phyloP scores from a whole-genome alignment of 2,797 vertebrate genomes.

The Balearica regulorum region DNA sequence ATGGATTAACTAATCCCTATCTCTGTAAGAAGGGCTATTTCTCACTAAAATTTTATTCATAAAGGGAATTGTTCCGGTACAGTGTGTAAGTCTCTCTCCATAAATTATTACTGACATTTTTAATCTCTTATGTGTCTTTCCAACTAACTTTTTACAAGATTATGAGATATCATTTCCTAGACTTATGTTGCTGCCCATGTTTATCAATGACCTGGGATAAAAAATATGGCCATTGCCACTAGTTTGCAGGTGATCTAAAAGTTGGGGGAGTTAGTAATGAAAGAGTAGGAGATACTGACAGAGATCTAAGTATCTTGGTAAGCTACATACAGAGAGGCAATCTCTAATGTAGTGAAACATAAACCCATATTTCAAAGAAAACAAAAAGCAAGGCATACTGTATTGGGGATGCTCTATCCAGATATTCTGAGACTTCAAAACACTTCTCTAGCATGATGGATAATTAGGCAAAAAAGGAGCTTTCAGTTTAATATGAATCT shows the following conservation, averaged over 20 bases:
- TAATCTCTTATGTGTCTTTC: not conserved
- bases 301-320: not conserved
- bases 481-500: not conserved
- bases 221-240: not conserved
- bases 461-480: not conserved
- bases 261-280: not conserved
- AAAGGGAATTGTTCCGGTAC: not conserved
- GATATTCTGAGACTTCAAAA: not conserved
- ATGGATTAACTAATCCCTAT: constrained; percentile 3
- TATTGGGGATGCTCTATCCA: not conserved
- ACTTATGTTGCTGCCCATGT: not conserved
- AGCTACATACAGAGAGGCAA: not conserved
- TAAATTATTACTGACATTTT: not conserved
- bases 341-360: not conserved
- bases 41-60: not conserved
- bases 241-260: not conserved
- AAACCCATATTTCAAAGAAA: not conserved
- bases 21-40: not conserved
- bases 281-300: not conserved
- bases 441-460: not conserved
- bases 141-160: not conserved
- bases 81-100: not conserved
- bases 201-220: not conserved
- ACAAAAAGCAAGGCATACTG: not conserved
- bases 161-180: not conserved